These are phyloP conservation scores for Cygnus buccinator DNA, from an alignment of 2,113 vertebrate genomes.

Conservation along the genomic window DNA sequence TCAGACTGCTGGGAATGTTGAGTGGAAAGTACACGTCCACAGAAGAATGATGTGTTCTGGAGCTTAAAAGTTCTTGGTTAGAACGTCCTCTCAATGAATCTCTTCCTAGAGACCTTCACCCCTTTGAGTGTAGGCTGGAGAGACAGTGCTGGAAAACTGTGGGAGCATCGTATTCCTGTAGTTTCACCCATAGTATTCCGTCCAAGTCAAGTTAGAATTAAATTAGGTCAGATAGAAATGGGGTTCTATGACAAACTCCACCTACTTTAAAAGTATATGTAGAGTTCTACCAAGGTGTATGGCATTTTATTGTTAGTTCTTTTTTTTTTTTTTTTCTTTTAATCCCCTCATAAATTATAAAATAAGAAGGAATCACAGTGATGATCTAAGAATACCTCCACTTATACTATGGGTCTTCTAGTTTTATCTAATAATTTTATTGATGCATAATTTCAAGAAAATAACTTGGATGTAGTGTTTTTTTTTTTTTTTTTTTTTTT, in stretches of 20 bases:
- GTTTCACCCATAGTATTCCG: background rate
- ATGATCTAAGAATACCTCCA: background rate
- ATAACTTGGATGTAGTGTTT: background rate
- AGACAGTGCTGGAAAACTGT: background rate
- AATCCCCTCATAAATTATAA: background rate
- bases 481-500: no score
- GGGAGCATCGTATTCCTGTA: background rate
- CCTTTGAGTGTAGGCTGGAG: background rate
- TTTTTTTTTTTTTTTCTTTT: background rate
- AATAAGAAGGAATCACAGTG: background rate
- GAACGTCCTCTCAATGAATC: background rate
- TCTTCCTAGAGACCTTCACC: background rate
- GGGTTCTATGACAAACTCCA: background rate
- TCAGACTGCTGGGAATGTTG: background rate
- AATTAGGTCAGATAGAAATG: background rate
- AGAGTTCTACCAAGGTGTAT: background rate
- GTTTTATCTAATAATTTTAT: background rate
- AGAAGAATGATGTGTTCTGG: background rate
- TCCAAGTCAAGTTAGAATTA: background rate
- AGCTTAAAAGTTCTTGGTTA: background rate
- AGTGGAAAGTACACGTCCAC: background rate
- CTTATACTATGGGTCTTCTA: background rate
- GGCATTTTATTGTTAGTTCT: background rate
- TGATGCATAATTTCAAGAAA: background rate
- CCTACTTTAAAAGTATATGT: background rate